These are phyloP conservation scores for Clamator glandarius DNA, from an alignment of 2,797 vertebrate species.

Conservation along the genomic window DNA sequence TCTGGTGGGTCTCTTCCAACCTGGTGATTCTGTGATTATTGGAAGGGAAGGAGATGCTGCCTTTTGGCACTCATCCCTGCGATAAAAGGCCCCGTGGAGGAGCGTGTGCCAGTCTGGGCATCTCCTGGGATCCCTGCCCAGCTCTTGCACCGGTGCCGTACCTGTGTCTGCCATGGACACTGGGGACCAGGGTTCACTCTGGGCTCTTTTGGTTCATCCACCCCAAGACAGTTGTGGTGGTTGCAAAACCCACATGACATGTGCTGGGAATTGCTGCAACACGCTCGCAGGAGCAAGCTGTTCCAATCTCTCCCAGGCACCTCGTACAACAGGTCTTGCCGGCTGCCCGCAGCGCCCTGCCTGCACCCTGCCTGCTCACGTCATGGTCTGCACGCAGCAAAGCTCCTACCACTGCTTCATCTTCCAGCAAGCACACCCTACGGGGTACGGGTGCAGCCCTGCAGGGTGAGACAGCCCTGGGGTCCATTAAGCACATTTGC, in stretches of 20 bases:
- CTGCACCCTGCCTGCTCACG: not conserved
- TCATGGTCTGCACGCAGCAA: not conserved
- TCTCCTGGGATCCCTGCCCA: rapidly evolving
- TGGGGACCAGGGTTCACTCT: not conserved
- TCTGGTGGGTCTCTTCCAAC: too few relatives aligned
- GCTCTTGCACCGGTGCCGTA: not conserved
- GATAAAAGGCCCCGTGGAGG: rapidly evolving
- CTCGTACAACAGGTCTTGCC: conserved; percentile 65
- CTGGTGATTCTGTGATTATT: too few relatives aligned
- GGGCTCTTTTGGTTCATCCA: not conserved
- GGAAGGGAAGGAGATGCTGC: not conserved
- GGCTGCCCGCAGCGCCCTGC: not conserved
- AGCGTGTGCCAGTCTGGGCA: not conserved
- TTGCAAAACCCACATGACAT: conserved; percentile 57
- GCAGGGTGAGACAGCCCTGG: not conserved
- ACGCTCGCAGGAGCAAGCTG: not conserved
- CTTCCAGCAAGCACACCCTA: rapidly evolving
- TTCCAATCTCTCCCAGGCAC: conserved; percentile 23
- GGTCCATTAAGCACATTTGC: rapidly evolving
- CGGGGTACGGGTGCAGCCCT: not conserved
- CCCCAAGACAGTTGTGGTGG: not conserved
- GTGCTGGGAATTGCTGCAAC: conserved; percentile 50
- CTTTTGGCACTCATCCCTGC: not conserved
- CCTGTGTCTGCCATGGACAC: not conserved
- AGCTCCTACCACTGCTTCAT: not conserved